Conservation (phyloP, 2,888 invertebrate genomes). For the Palloptera scutellata region DNA sequence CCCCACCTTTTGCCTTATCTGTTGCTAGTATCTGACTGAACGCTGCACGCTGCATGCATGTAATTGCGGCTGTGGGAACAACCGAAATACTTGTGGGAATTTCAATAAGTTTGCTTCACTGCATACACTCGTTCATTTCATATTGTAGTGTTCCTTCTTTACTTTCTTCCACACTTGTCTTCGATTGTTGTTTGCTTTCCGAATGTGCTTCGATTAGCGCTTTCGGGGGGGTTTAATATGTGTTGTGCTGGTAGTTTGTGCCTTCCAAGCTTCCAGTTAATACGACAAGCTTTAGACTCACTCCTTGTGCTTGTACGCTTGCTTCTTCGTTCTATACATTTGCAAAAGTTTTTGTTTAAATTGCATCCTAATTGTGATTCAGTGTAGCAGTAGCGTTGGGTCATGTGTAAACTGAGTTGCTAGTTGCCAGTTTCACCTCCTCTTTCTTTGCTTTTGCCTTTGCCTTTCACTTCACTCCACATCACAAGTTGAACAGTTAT, state of each 20-base stretch:
- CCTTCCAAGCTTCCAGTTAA: too few species aligned
- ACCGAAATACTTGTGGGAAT: constrained; percentile 26
- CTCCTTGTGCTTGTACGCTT: too few species aligned
- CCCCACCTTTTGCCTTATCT: too few species aligned
- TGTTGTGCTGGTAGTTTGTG: too few species aligned
- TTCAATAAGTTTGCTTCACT: constrained; percentile 27
- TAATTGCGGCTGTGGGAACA: not conserved
- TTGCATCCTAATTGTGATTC: constrained; percentile 30
- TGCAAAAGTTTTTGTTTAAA: constrained; percentile 31
- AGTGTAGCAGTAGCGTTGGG: constrained; percentile 17
- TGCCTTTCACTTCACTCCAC: too few species aligned
- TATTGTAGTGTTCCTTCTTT: not conserved
- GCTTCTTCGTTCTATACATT: constrained; percentile 12
- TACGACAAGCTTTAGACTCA: too few species aligned
- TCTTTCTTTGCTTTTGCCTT: not conserved
- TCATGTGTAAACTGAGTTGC: constrained; percentile 2
- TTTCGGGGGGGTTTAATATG: too few species aligned
- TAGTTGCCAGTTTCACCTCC: too few species aligned
- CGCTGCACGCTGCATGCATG: not conserved
- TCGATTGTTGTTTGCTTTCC: not conserved
- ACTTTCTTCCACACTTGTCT: not conserved
- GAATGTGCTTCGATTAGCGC: constrained; percentile 19
- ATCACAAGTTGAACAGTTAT: too few species aligned
- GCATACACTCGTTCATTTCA: not conserved
- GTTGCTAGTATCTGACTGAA: not conserved